Evolutionary conservation across 2,113 vertebrate species (phyloP), one percentile per base, ranked within the genome.

Genomic region (Actenoides lindsayi): DNA sequence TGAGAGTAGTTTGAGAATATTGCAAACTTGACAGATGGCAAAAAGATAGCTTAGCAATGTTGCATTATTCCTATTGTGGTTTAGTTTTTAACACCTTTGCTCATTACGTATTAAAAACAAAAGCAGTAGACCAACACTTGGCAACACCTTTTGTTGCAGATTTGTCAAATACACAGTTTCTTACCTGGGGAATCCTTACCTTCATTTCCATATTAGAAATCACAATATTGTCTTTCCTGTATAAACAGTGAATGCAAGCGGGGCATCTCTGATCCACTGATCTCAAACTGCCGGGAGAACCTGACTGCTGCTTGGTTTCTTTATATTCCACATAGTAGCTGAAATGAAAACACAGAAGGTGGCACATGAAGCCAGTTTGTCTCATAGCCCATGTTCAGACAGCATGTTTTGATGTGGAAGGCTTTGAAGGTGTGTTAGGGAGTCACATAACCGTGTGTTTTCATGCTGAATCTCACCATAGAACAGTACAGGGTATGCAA

Each of bases 21-120:
- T 75, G n/a, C 69, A 59, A 4, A 63, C 37, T 37, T 93, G 90
- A 77, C 37, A 96, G 77, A 85, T 94, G 73, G 78, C 60, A 93
- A 80, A 85, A 96, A 46, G 42, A 67, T 51, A 81, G 30, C 56
- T 68, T 54, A 85, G 74, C 50, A 64, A 17, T 39, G 56, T n/a
- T 71, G 24, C 16, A 28, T 82, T 90, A 81, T 73, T 92, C 41
- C 75, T 87, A 4, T 15, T 44, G 60, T 28, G 28, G 20, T 87
- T 82, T 76, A 60, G 31, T 89, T 41, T 75, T 89, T 88, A 92
- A 44, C 14, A 57, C 87, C 84, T 96, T 76, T 88, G 16, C 33
- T 84, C 9, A 3, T 81, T 91, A 42, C 20, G 3, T 23, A 53
- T 28, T 79, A 35, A 91, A 87, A 87, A 4, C 39, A 54, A 79